Evolutionary conservation across 2,113 vertebrate genomes (phyloP).

Genomic region (Hippocampus barbouri): DNA sequence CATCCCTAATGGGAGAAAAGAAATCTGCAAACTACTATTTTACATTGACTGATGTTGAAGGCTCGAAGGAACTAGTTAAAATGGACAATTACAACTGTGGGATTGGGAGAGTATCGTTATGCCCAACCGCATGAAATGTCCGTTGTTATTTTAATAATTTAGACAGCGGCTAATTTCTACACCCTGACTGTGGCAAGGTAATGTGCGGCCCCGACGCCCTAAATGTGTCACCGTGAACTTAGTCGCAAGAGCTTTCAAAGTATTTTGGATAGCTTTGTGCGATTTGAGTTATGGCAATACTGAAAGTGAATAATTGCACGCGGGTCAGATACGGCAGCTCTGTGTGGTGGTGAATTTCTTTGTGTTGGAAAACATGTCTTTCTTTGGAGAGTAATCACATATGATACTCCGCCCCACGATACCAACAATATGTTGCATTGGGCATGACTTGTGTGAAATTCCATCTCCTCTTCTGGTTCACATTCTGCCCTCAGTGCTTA

Average conservation of each 20-base stretch:
- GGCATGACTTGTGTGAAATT: conserved; percentile 58
- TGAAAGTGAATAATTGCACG: conserved; percentile 14
- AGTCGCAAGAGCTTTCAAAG: conserved; percentile 63
- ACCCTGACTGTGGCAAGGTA: conserved; percentile 92
- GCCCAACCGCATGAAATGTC: conserved; percentile 92
- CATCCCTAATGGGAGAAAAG: conserved; percentile 83
- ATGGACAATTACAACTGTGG: conserved; percentile 88
- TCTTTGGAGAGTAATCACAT: conserved; percentile 23
- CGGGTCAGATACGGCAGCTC: background rate
- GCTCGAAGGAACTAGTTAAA: conserved; percentile 90
- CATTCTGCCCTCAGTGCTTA: conserved; percentile 62
- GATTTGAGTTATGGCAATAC: conserved; percentile 44
- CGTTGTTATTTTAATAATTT: conserved; percentile 99
- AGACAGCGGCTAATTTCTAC: conserved; percentile 89
- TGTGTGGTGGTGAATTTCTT: conserved; percentile 11
- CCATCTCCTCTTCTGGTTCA: conserved; percentile 47
- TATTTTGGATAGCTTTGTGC: conserved; percentile 32
- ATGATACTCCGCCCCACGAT: conserved; percentile 10
- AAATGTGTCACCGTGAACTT: conserved; percentile 92
- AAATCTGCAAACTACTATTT: conserved; percentile 80
- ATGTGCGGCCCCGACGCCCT: conserved; percentile 87
- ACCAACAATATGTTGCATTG: conserved; percentile 49
- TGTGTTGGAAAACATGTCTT: conserved; percentile 15
- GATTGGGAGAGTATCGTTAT: conserved; percentile 73
- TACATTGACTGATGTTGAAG: conserved; percentile 88